These are phyloP conservation scores for Aurelia coerulea DNA, from an alignment of 30 jellyfish, hydroid and myxozoan species.

Conservation along the genomic window DNA sequence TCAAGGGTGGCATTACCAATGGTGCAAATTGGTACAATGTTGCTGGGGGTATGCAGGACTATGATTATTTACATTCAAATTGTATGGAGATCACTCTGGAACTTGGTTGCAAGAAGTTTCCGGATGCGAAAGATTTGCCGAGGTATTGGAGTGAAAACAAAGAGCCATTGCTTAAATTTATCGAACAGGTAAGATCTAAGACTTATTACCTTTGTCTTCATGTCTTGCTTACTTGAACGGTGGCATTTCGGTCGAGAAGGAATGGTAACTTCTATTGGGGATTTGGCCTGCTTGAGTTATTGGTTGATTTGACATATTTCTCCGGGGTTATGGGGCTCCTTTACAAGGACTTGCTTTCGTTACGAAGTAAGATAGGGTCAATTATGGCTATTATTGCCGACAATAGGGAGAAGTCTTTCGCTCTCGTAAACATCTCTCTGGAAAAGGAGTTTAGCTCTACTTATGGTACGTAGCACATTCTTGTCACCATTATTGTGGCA, in stretches of 20 bases:
- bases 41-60: slow-evolving; percentile 99
- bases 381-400: too few species aligned
- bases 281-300: too few species aligned
- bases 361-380: too few species aligned
- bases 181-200: slow-evolving; percentile 84
- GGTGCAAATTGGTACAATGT: slow-evolving; percentile 99
- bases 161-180: slow-evolving; percentile 77
- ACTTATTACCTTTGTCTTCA: neutral
- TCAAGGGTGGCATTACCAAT: slow-evolving; percentile 90
- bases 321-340: too few species aligned
- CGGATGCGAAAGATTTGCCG: slow-evolving; percentile 87
- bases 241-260: neutral
- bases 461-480: too few species aligned
- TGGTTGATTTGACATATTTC: too few species aligned
- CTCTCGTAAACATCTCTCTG: too few species aligned
- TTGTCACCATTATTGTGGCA: too few species aligned
- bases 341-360: too few species aligned
- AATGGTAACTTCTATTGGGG: too few species aligned
- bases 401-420: too few species aligned
- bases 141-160: slow-evolving; percentile 91
- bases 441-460: too few species aligned
- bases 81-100: slow-evolving; percentile 96
- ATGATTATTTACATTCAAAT: slow-evolving; percentile 79
- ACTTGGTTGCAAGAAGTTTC: slow-evolving; percentile 95
- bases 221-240: neutral